phyloP scores from a whole-genome alignment of 2,888 invertebrate species.

The Candidula unifasciata region DNA sequence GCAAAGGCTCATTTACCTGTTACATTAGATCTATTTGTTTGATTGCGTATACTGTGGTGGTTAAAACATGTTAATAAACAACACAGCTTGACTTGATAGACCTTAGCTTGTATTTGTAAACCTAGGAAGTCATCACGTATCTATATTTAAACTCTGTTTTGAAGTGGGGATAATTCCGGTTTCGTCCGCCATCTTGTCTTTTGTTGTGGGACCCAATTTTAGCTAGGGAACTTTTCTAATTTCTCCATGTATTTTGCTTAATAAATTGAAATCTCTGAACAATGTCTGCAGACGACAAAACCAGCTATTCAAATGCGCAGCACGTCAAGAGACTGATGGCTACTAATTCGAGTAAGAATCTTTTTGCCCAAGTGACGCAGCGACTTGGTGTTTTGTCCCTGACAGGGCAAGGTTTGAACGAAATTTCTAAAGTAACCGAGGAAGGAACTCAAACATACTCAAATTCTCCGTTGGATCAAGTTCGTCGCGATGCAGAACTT shows the following conservation, averaged over 20 bases:
- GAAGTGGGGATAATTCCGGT: background rate
- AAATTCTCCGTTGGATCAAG: conserved; percentile 66
- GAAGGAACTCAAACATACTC: conserved; percentile 66
- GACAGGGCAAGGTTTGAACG: conserved; percentile 62
- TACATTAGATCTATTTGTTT: too few species aligned
- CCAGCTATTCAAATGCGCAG: background rate
- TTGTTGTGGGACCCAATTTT: conserved; percentile 4
- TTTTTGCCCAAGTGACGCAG: conserved; percentile 70
- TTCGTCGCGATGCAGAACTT: conserved; percentile 67
- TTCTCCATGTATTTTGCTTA: background rate
- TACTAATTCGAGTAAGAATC: conserved; percentile 56
- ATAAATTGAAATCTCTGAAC: conserved; percentile 13
- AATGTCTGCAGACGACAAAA: conserved; percentile 23
- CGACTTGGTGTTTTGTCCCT: conserved; percentile 67
- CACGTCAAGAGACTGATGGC: conserved; percentile 36
- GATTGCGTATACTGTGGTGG: too few species aligned
- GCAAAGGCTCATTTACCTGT: too few species aligned
- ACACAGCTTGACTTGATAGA: too few species aligned
- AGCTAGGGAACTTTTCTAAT: conserved; percentile 4
- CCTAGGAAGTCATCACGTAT: too few species aligned
- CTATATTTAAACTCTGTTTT: too few species aligned
- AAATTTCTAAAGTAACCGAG: conserved; percentile 61
- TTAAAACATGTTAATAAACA: too few species aligned
- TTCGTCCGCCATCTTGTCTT: conserved; percentile 25
- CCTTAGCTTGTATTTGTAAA: too few species aligned